phyloP scores from a whole-genome alignment of 53 echinoderm and acorn worm species.

The Holothuria scabra region DNA sequence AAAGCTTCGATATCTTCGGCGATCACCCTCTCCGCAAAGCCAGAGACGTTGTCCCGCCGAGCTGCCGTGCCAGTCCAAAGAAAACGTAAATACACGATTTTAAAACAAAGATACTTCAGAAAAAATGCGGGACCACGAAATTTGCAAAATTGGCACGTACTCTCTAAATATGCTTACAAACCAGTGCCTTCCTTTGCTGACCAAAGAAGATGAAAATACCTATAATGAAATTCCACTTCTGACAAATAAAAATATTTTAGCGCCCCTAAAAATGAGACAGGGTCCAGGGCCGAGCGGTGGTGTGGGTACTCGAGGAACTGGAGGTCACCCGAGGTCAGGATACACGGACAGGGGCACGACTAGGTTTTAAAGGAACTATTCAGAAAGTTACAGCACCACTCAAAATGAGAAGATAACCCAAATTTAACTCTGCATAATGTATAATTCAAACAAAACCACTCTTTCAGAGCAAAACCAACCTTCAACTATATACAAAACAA shows the following conservation, averaged over 20 bases:
- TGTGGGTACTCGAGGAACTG: background rate
- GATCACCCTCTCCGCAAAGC: background rate
- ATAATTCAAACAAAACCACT: no score
- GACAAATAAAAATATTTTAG: background rate
- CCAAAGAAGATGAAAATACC: background rate
- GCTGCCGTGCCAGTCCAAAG: conserved; percentile 3
- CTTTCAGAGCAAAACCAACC: no score
- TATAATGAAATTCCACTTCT: background rate
- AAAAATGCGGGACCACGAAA: background rate
- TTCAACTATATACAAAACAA: no score
- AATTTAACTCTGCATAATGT: no score
- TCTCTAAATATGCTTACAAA: background rate
- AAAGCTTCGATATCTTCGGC: conserved; percentile 5
- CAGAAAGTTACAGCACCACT: no score
- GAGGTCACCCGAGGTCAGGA: background rate
- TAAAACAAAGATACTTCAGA: background rate
- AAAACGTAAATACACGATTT: background rate
- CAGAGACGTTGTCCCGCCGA: background rate
- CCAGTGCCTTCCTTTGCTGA: background rate
- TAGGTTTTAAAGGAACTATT: no score
- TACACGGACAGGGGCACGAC: background rate
- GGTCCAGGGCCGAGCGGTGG: conserved; percentile 10
- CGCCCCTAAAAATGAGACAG: background rate
- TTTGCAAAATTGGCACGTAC: background rate
- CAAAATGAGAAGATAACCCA: no score